Base-by-base conservation (phyloP, 2,888 invertebrate species). In the Drosophila trichaetosa region DNA sequence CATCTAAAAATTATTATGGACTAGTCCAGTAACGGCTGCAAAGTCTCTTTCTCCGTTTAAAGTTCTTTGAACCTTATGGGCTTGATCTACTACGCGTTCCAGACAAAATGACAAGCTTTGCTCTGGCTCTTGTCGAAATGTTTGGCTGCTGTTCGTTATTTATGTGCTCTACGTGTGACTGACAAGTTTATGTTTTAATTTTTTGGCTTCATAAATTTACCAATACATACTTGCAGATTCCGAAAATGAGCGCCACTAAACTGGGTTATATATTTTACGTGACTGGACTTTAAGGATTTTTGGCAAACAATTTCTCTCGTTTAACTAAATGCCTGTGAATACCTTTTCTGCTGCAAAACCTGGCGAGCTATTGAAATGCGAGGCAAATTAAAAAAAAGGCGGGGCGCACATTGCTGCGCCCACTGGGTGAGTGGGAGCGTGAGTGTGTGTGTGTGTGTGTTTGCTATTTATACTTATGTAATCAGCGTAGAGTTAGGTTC, bases 51-150 rank as follows among this genome's bases (percentile, higher is more conserved):
- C 60, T 24, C 21, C 18, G 29, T 16, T 53, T 66, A 40, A 66
- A 75, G 76, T 78, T 89, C 73, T 87, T 84, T 89, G 89, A 86
- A 89, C 89, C 87, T 86, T 81, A 80, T 77, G 84, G 79, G 75
- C 73, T 72, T 27, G 82, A 87, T 82, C 79, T 89, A 78, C 68
- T 62, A 61, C 42, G 27, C 54, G n/a, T 46, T 16, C 21, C 46
- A 34, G 21, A 31, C 59, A 38, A 46, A 60, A 75, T 52, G 68
- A 71, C 62, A 68, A 54, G 62, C 49, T 52, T 38, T 11, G 46
- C 33, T 27, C 60, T 21, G 21, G 27, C n/a, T 16, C 29, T 4
- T 46, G 53, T 31, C 60, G 40, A 56, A 42, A 42, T 42, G 42
- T 21, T 46, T 16, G 24, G 27, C 31, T 27, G 46, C 49, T 34